Conservation (phyloP, 2,797 vertebrate genomes). For the Cheirogaleus major region DNA sequence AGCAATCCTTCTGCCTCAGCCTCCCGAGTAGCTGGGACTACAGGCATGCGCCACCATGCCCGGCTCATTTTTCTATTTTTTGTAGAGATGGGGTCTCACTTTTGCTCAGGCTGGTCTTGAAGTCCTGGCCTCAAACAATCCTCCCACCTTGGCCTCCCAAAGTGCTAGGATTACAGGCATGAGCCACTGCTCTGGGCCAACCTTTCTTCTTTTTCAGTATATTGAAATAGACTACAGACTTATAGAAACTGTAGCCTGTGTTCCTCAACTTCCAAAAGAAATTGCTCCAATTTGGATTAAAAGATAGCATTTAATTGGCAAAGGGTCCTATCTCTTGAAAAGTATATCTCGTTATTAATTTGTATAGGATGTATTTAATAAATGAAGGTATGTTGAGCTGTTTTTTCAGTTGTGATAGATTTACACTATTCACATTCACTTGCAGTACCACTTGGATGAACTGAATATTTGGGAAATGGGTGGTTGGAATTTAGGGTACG, state of each 20-base stretch:
- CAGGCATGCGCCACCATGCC: too few species aligned
- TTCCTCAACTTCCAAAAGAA: neutral
- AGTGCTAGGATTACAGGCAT: too few species aligned
- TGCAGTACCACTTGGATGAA: neutral
- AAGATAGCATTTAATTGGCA: neutral
- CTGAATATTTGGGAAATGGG: constrained; percentile 7
- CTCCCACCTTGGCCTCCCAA: too few species aligned
- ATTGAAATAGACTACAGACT: neutral
- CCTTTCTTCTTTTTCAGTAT: neutral
- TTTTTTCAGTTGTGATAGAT: neutral
- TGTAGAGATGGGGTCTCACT: too few species aligned
- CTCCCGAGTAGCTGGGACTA: too few species aligned
- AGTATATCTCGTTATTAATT: neutral
- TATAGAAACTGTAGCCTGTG: neutral
- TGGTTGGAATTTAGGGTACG: neutral
- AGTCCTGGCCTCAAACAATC: too few species aligned
- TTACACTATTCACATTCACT: neutral
- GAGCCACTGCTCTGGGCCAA: neutral
- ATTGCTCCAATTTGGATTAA: neutral
- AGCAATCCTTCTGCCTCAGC: too few species aligned
- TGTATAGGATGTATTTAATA: neutral
- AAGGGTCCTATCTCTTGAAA: neutral
- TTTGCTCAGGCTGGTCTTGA: too few species aligned
- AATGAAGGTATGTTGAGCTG: constrained; percentile 1
- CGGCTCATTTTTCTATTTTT: too few species aligned